Base-by-base conservation (phyloP, 2,113 vertebrate genomes). In the Tragelaphus scriptus region DNA sequence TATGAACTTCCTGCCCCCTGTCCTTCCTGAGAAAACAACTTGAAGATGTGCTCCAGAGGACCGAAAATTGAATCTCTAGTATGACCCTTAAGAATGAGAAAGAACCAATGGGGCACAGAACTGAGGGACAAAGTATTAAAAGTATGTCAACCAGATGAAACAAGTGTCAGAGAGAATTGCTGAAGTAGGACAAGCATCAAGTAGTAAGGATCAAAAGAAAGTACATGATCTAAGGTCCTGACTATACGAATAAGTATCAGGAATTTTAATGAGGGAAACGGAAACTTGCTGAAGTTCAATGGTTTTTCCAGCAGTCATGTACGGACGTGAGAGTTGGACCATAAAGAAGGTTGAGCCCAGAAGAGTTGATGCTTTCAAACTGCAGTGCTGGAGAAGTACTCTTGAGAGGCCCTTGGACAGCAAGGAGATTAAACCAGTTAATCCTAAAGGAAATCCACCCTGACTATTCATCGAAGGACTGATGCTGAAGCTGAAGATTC, bases 231-330 rank as follows among this genome's bases (percentile, higher is more conserved):
- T 2, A 1, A 19, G 8, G 17, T 47, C 28, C 59, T 2, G 6
- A 30, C 1, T 5, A 1, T 0, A 36, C 0, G 2, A 25, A 3
- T 3, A 2, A 9, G 3, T 4, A 2, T 8, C 75, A 15, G 88
- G 47, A 63, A 10, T 6, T 2, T 11, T 0, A 1, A 19, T 0
- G 51, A 10, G 7, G 61, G 53, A 56, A 25, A 15, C 2, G 21
- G 71, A 2, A 14, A 11, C 7, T 4, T 5, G 56, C 55, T 5
- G 71, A 44, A 26, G 36, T 44, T 44, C 28, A 44, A 1, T 26
- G 71, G 23, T 15, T 44, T 44, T 77, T 26, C 36, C 71, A 77
- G 71, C 21, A 77, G 71, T 26, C 71, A 14, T 14, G 12, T 44
- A 14, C 4, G 23, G 23, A 44, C 4, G 3, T 26, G 6, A 77